Evolutionary conservation across 37 sponge, comb jelly and placozoan species (phyloP), one percentile per base, ranked within the genome.

Genomic region (Cladorhizidae sp.): DNA sequence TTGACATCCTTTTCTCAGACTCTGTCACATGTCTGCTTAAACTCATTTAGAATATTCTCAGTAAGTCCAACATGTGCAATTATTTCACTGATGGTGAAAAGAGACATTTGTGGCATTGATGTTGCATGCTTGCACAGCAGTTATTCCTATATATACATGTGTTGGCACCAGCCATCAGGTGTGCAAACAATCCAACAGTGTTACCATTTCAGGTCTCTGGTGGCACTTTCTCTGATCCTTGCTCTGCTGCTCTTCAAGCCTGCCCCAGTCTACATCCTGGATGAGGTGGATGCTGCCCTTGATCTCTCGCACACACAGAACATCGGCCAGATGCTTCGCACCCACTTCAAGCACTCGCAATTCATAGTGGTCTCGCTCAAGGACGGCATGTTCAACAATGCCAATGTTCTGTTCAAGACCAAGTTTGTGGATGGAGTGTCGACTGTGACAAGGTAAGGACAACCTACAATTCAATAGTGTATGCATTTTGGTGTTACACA

Each of bases 351-450:
- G 21, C 89, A 86, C 76, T 98, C 99, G 15, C 99, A 98, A 80
- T 98, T 98, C 75, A 89, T 98, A 26, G 96, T 98, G 1, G 99
- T 98, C 74, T 98, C 99, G 0, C 93, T 98, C 72, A 98, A 98
- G 77, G 95, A 97, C 58, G 99, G 99, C 17, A 98, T 98, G 99
- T 98, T 98, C 83, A 93, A 93, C 65, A 98, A 98, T 56, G 99
- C 99, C 64, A 98, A 98, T 70, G 95, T 98, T 2, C 83, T 98
- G 62, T 98, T 92, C 89, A 93, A 90, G 79, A 98, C 99, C 1
- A 98, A 95, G 87, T 98, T 98, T 85, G 93, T 98, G 23, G 99
- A 98, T 76, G 99, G 99, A 39, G 93, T 96, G 17, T 98, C 99
- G 22, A 93, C 96, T 21, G 99, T 98, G 1, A 89, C 94, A 73